Evolutionary conservation across 2,113 vertebrate genomes (phyloP).

Genomic region (Forbesichthys papilliferus): DNA sequence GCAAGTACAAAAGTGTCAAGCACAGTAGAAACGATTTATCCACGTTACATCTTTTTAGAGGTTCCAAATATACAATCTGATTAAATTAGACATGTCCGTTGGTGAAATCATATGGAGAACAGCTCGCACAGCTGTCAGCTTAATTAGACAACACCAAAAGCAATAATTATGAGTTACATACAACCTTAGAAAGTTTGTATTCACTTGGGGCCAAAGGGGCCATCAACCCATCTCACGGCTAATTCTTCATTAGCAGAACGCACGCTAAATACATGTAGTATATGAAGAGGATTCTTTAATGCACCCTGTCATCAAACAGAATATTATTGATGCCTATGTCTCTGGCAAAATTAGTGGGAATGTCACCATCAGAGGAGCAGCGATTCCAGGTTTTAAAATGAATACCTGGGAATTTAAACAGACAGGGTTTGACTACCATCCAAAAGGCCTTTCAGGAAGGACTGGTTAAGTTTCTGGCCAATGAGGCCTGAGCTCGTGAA

Average conservation of each 20-base stretch:
- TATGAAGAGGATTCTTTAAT: slow-evolving; percentile 16
- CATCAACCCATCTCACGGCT: slow-evolving; percentile 75
- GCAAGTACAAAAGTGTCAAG: neutral
- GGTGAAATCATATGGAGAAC: slow-evolving; percentile 74
- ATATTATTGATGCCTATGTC: slow-evolving; percentile 21
- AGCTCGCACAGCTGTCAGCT: slow-evolving; percentile 86
- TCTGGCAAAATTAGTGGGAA: slow-evolving; percentile 43
- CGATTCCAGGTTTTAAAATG: slow-evolving; percentile 42
- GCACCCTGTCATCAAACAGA: neutral
- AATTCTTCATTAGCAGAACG: slow-evolving; percentile 74
- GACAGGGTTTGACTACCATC: neutral
- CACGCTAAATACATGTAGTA: slow-evolving; percentile 69
- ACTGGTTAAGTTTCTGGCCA: neutral
- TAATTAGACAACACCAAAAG: slow-evolving; percentile 86
- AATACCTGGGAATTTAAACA: neutral
- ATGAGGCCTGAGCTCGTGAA: no score
- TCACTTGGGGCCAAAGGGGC: slow-evolving; percentile 83
- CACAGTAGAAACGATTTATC: slow-evolving; percentile 3
- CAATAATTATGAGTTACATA: slow-evolving; percentile 88
- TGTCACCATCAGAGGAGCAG: slow-evolving; percentile 25
- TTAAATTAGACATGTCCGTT: slow-evolving; percentile 73
- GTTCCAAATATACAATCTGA: slow-evolving; percentile 72
- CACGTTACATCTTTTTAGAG: slow-evolving; percentile 24
- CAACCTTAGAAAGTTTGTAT: slow-evolving; percentile 85
- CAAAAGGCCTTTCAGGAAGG: neutral